Conservation (phyloP, 2,888 invertebrate species). For the Perizoma flavofasciatum region DNA sequence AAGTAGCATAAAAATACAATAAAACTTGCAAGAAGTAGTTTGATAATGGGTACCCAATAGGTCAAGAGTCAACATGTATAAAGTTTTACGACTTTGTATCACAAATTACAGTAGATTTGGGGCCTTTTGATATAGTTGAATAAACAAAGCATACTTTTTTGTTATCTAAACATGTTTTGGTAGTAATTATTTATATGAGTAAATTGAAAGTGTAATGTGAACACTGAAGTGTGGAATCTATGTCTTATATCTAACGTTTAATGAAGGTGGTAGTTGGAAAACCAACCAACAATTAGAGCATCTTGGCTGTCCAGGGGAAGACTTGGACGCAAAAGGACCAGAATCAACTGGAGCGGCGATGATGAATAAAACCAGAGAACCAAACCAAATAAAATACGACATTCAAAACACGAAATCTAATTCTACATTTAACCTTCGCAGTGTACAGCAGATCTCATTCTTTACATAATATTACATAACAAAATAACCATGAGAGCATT, state of each 20-base stretch:
- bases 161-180: conserved; percentile 3
- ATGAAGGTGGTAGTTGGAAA: too few species aligned
- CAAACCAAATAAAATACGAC: not conserved
- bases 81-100: conserved; percentile 26
- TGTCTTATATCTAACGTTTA: too few species aligned
- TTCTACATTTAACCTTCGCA: not conserved
- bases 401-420: not conserved
- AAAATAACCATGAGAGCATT: conserved; percentile 4
- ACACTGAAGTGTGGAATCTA: too few species aligned
- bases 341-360: not conserved
- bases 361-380: not conserved
- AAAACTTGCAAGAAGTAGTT: conserved; percentile 20
- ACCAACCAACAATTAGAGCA: too few species aligned
- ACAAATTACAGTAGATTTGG: conserved; percentile 24
- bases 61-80: conserved; percentile 20
- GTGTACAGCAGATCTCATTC: not conserved
- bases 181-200: not conserved
- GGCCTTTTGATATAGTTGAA: conserved; percentile 11
- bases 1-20: conserved; percentile 22
- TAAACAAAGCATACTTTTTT: not conserved
- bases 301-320: too few species aligned
- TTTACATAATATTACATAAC: not conserved
- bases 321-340: too few species aligned
- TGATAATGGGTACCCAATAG: conserved; percentile 23
- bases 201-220: too few species aligned